Percentiles rank a stretch among this genome's conserved stretches.
Conservation (phyloP, 2,888 invertebrate genomes). For the Timandra comae region DNA sequence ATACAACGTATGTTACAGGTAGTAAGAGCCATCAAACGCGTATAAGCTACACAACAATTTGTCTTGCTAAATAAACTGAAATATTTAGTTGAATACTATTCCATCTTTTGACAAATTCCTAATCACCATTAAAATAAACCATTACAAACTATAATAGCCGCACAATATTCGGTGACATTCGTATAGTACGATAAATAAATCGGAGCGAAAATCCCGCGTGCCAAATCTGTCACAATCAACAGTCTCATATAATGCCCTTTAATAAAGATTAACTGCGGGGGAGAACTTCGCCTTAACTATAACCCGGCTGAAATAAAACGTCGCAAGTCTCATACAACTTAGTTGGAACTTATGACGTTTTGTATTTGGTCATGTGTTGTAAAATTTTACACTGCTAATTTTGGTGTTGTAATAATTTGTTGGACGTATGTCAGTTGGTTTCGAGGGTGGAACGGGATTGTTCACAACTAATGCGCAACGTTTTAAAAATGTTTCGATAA, state of each 20-base stretch:
- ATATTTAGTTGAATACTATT: too few relatives aligned
- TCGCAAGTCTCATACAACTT: slow-evolving; percentile 1
- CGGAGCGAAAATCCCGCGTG: slow-evolving; percentile 16
- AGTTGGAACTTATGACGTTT: slow-evolving; percentile 4
- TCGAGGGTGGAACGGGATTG: slow-evolving; percentile 26
- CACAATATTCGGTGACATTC: slow-evolving; percentile 12
- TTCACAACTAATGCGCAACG: slow-evolving; percentile 22
- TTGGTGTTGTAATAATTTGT: slow-evolving; percentile 31
- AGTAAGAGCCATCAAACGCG: too few relatives aligned
- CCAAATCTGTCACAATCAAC: slow-evolving; percentile 54
- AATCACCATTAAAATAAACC: slow-evolving; percentile 7
- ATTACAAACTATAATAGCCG: slow-evolving; percentile 19
- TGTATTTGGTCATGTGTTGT: slow-evolving; percentile 7
- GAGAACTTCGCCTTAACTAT: slow-evolving; percentile 31
- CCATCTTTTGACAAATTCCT: too few relatives aligned
- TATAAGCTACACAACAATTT: too few relatives aligned
- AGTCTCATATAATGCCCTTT: slow-evolving; percentile 59
- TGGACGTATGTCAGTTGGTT: slow-evolving; percentile 29
- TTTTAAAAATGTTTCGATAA: slow-evolving; percentile 12
- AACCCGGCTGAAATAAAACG: slow-evolving; percentile 1
- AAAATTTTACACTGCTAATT: slow-evolving; percentile 27
- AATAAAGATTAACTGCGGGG: slow-evolving; percentile 64
- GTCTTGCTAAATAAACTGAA: too few relatives aligned
- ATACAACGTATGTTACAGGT: too few relatives aligned
- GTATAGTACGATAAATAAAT: slow-evolving; percentile 22